These are phyloP conservation scores for Xestia rhomboidea DNA, from an alignment of 2,888 invertebrate genomes.

Conservation along the genomic window DNA sequence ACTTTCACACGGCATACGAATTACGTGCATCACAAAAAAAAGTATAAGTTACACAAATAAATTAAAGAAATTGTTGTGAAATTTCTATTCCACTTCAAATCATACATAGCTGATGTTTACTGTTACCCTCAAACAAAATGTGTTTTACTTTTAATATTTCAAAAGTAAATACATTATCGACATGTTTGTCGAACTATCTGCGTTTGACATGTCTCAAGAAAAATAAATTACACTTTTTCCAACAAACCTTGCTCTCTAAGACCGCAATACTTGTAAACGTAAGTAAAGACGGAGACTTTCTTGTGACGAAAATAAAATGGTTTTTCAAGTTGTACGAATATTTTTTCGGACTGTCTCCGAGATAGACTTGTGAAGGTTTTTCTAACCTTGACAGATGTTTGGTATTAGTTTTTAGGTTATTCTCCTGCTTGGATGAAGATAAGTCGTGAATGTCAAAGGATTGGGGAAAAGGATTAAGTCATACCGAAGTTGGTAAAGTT, in stretches of 20 bases:
- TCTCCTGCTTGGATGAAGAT: background rate
- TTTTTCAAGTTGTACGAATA: conserved; percentile 26
- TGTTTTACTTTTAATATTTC: conserved; percentile 32
- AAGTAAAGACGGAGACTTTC: conserved; percentile 26
- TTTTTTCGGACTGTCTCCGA: conserved; percentile 19
- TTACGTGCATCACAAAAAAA: background rate
- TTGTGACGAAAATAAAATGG: conserved; percentile 45
- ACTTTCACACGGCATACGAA: conserved; percentile 1
- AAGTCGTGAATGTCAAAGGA: background rate
- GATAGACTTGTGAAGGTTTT: conserved; percentile 18
- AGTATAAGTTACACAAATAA: background rate
- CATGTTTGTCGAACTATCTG: conserved; percentile 58
- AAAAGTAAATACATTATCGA: conserved; percentile 51
- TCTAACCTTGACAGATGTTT: background rate
- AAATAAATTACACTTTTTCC: conserved; percentile 61
- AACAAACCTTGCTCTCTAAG: conserved; percentile 32
- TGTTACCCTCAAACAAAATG: conserved; percentile 20
- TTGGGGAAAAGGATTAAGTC: background rate
- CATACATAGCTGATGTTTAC: background rate
- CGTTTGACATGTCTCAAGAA: conserved; percentile 56
- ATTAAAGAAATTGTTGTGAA: background rate
- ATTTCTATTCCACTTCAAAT: conserved; percentile 9
- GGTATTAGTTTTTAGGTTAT: conserved; percentile 22
- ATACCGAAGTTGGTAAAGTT: background rate
- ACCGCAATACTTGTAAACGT: conserved; percentile 21